A percentile compares a stretch with the other conserved stretches of the same genome.
phyloP scores from a whole-genome alignment of 92 coral and sea anemone species.

The Diadumene lineata region DNA sequence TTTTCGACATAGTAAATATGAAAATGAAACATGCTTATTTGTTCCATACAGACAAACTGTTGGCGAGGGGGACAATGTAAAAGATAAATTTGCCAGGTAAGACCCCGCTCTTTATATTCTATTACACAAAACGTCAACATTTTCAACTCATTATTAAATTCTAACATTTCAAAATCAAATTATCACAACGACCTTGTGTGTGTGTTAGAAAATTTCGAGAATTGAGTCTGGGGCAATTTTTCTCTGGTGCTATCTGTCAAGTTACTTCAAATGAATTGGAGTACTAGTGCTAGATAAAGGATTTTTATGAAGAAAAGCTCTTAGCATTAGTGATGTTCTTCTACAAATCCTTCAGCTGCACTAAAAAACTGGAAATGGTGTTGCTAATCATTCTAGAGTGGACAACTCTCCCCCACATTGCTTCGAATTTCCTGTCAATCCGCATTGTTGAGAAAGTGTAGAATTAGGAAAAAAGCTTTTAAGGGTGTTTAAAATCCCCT shows the following conservation, averaged over 20 bases:
- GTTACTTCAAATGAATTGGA: not conserved
- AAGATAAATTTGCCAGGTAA: slow-evolving; percentile 96
- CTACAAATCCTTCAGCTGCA: slow-evolving; percentile 9
- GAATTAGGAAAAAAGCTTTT: slow-evolving; percentile 14
- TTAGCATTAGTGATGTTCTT: not conserved
- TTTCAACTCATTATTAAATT: not conserved
- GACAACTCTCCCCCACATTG: slow-evolving; percentile 13
- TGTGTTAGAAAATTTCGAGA: too few species aligned
- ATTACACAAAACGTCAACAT: not conserved
- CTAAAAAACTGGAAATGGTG: slow-evolving; percentile 9
- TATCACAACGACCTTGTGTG: too few species aligned
- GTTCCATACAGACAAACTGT: slow-evolving; percentile 41
- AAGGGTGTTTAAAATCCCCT: slow-evolving; percentile 12
- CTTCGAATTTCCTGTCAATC: slow-evolving; percentile 1
- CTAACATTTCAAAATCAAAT: not conserved
- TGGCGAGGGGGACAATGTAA: slow-evolving; percentile 77
- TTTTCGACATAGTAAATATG: not conserved
- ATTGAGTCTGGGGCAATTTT: not conserved
- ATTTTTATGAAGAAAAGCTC: not conserved
- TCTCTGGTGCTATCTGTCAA: not conserved
- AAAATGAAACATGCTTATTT: not conserved
- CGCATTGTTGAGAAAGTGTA: not conserved
- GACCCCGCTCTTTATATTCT: too few species aligned
- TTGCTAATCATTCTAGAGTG: slow-evolving; percentile 12
- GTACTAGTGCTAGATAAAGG: not conserved